Conservation (phyloP, 2,113 vertebrate species). For the Petaurus breviceps region DNA sequence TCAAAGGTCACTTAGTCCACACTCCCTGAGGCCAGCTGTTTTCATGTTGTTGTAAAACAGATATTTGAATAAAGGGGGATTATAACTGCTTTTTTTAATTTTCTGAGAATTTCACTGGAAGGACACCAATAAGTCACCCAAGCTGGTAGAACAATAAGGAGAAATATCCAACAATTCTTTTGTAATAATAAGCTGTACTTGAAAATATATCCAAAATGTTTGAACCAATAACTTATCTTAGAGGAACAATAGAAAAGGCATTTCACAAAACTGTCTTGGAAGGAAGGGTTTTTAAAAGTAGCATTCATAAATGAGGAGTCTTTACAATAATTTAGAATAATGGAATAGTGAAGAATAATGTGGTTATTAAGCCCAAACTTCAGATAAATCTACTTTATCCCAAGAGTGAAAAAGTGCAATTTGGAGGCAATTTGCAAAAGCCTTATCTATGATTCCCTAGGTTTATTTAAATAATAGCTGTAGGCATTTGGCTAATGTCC, state of each 20-base stretch:
- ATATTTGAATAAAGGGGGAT: constrained; percentile 20
- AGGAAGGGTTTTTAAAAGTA: constrained; percentile 40
- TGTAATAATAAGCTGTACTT: not conserved
- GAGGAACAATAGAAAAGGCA: not conserved
- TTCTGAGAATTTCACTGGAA: constrained; percentile 32
- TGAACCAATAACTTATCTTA: not conserved
- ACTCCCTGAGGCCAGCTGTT: not conserved
- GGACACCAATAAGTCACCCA: not conserved
- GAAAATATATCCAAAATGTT: constrained; percentile 15
- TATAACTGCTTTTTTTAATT: not conserved
- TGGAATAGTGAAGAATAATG: not conserved
- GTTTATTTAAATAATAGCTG: constrained; percentile 65
- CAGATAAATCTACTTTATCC: constrained; percentile 44
- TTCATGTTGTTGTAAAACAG: constrained; percentile 31
- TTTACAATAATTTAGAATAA: not conserved
- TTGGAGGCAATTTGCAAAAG: constrained; percentile 56
- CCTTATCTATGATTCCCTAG: constrained; percentile 51
- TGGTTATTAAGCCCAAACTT: constrained; percentile 43
- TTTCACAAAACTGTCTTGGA: constrained; percentile 28
- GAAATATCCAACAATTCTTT: not conserved
- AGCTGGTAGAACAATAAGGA: constrained; percentile 20
- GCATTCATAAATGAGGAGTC: constrained; percentile 1
- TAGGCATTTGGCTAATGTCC: constrained; percentile 60
- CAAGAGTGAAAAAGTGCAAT: constrained; percentile 43
- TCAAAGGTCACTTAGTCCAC: not conserved